phyloP scores from a whole-genome alignment of 2,113 vertebrate species.

The Oxygymnocypris stewartii region DNA sequence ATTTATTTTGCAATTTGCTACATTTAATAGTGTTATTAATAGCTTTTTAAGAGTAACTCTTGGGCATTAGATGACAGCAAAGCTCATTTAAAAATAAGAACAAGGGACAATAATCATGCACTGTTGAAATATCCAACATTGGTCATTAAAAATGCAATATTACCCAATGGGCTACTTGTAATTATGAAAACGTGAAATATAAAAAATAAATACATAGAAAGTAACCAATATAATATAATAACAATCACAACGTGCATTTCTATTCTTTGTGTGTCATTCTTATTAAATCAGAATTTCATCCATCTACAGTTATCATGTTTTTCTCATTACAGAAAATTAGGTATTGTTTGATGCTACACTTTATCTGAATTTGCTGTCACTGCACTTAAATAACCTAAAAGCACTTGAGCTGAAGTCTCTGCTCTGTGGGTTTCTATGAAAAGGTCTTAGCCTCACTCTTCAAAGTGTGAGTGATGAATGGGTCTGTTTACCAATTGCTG shows the following conservation, averaged over 20 bases:
- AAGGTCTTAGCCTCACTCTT: not conserved
- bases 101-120: not conserved
- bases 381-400: not conserved
- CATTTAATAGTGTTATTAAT: not conserved
- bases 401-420: not conserved
- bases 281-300: not conserved
- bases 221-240: not conserved
- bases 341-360: not conserved
- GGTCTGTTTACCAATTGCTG: constrained; percentile 22
- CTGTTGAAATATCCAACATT: not conserved
- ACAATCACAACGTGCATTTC: not conserved
- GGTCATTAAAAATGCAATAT: not conserved
- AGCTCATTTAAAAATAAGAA: not conserved
- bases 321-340: not conserved
- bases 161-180: not conserved
- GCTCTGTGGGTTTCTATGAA: not conserved
- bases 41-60: not conserved
- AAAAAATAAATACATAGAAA: not conserved
- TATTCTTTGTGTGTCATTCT: not conserved
- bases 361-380: not conserved
- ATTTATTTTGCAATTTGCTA: too few species aligned
- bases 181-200: not conserved
- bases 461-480: constrained; percentile 22
- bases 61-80: not conserved
- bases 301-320: not conserved